phyloP scores from a whole-genome alignment of 2,797 vertebrate genomes.

The Megalops cyprinoides region DNA sequence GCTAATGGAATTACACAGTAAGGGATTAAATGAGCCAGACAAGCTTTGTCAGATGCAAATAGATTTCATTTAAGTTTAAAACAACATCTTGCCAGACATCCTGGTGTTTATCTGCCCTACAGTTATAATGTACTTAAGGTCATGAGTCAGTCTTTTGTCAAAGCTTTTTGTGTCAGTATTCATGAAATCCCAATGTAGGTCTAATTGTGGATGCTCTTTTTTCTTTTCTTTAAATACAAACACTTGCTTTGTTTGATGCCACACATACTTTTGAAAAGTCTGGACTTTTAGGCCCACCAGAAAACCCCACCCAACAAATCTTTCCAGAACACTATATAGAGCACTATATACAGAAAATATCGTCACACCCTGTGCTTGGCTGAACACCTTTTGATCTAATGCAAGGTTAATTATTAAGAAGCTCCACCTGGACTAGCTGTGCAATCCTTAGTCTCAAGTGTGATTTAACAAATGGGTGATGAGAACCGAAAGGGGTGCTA shows the following conservation, averaged over 20 bases:
- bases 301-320: constrained; percentile 28
- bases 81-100: background rate
- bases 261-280: background rate
- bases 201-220: background rate
- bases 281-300: background rate
- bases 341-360: constrained; percentile 26
- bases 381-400: constrained; percentile 31
- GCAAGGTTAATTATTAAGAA: constrained; percentile 54
- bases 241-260: background rate
- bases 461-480: constrained; percentile 37
- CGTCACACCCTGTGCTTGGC: constrained; percentile 25
- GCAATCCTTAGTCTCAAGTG: constrained; percentile 26
- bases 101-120: background rate
- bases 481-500: background rate
- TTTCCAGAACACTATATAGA: constrained; percentile 28
- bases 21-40: background rate
- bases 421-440: constrained; percentile 41
- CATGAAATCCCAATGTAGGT: too few species aligned
- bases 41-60: constrained; percentile 17
- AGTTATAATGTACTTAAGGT: background rate
- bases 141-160: too few species aligned
- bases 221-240: background rate
- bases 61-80: constrained; percentile 6
- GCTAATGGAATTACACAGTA: constrained; percentile 11
- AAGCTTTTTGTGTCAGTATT: too few species aligned